A percentile compares a stretch with the other conserved stretches of the same genome.
Conservation (phyloP, 2,888 invertebrate genomes). For the Spisula subtruncata region DNA sequence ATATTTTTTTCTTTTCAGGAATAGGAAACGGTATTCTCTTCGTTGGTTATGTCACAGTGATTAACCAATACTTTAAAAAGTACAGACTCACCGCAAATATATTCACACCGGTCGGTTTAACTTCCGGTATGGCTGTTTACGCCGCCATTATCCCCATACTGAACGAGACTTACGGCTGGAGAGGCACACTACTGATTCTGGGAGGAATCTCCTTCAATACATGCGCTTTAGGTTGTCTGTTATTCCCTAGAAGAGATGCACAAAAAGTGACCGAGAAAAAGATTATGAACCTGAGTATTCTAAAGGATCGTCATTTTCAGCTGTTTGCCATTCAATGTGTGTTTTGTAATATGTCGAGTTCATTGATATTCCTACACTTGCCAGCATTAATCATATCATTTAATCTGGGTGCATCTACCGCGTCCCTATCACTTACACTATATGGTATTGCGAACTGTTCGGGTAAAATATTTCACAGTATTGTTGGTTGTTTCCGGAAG, state of each 20-base stretch:
- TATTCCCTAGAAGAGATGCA: constrained; percentile 45
- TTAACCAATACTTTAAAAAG: constrained; percentile 59
- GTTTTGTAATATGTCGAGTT: constrained; percentile 50
- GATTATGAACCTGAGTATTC: constrained; percentile 37
- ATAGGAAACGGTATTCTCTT: constrained; percentile 60
- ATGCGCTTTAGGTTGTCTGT: constrained; percentile 51
- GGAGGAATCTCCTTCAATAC: constrained; percentile 60
- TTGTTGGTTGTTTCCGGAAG: constrained; percentile 53
- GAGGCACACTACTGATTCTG: constrained; percentile 54
- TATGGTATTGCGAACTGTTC: constrained; percentile 55
- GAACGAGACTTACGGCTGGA: constrained; percentile 43
- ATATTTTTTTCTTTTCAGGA: constrained; percentile 60
- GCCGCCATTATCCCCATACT: constrained; percentile 57
- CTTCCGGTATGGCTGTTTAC: constrained; percentile 63
- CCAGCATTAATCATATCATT: constrained; percentile 57
- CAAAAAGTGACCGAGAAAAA: neutral
- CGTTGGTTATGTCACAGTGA: constrained; percentile 59
- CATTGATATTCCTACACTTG: constrained; percentile 58
- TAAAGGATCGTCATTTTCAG: constrained; percentile 48
- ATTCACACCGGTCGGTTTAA: constrained; percentile 60
- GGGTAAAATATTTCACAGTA: constrained; percentile 56
- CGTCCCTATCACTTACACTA: constrained; percentile 55
- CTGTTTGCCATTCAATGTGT: constrained; percentile 55
- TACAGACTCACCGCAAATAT: constrained; percentile 57
- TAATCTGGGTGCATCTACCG: constrained; percentile 16